Conservation (phyloP, 2,113 vertebrate species). For the Elephas maximus region DNA sequence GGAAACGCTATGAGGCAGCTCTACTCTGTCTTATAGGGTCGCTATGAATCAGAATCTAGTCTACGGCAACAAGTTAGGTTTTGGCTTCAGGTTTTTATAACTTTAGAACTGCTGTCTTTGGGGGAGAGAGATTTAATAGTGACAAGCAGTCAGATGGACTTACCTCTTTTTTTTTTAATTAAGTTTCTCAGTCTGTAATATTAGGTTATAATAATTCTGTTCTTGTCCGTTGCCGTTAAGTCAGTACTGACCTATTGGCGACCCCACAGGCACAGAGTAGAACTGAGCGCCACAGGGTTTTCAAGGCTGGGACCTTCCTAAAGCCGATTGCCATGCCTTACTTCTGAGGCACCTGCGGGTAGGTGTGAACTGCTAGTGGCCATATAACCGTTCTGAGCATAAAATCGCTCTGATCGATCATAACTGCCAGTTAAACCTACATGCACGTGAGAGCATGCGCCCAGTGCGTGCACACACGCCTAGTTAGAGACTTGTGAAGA, state of each 20-base stretch:
- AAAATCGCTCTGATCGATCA: not conserved
- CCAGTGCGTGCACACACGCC: not conserved
- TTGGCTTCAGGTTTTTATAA: not conserved
- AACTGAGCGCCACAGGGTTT: not conserved
- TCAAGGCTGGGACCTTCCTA: not conserved
- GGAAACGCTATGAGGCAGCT: too few relatives aligned
- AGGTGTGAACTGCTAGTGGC: not conserved
- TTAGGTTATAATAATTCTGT: conserved; percentile 3
- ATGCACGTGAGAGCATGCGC: not conserved
- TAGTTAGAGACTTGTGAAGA: not conserved
- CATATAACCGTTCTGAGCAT: not conserved
- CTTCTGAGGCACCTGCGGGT: not conserved
- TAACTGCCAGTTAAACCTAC: not conserved
- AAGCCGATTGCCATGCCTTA: not conserved
- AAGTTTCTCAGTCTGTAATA: not conserved
- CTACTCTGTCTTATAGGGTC: too few relatives aligned
- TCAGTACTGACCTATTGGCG: not conserved
- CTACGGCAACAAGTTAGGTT: too few relatives aligned
- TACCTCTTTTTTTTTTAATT: not conserved
- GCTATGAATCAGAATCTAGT: too few relatives aligned
- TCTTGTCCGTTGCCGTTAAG: not conserved
- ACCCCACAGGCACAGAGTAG: not conserved
- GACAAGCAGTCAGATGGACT: not conserved
- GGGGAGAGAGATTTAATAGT: not conserved
- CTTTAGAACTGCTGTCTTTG: not conserved